Evolutionary conservation across 2,113 vertebrate genomes (phyloP).

Genomic region (Xerus inauris): DNA sequence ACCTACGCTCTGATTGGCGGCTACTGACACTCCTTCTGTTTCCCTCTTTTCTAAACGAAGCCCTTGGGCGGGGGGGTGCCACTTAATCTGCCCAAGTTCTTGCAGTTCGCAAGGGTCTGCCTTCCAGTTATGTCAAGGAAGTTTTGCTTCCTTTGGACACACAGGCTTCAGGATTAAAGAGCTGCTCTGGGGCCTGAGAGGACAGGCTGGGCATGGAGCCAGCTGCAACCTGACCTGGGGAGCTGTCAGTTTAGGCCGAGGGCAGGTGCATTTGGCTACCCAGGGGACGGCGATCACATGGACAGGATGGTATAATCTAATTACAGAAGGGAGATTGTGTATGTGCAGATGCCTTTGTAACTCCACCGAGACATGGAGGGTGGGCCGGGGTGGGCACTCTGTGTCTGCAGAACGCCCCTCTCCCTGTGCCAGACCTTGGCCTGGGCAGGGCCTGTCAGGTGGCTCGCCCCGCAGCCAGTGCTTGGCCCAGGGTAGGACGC

Average conservation of each 20-base stretch:
- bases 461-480: neutral
- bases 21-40: no score
- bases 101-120: neutral
- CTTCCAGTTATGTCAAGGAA: neutral
- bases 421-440: neutral
- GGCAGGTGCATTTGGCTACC: neutral
- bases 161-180: neutral
- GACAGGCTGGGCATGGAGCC: neutral
- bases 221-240: neutral
- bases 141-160: neutral
- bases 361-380: neutral
- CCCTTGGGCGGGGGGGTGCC: no score
- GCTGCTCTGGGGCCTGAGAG: no score
- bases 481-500: neutral
- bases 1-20: neutral
- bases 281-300: neutral
- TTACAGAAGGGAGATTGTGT: accelerated
- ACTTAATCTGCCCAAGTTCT: neutral
- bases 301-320: neutral
- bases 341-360: accelerated
- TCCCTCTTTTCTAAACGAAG: neutral
- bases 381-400: neutral
- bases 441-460: neutral
- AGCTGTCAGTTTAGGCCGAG: neutral
- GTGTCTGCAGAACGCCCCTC: neutral